Evolutionary conservation across 2,888 invertebrate genomes (phyloP), one percentile per base, ranked within the genome.

Genomic region (Salpingus planirostris): DNA sequence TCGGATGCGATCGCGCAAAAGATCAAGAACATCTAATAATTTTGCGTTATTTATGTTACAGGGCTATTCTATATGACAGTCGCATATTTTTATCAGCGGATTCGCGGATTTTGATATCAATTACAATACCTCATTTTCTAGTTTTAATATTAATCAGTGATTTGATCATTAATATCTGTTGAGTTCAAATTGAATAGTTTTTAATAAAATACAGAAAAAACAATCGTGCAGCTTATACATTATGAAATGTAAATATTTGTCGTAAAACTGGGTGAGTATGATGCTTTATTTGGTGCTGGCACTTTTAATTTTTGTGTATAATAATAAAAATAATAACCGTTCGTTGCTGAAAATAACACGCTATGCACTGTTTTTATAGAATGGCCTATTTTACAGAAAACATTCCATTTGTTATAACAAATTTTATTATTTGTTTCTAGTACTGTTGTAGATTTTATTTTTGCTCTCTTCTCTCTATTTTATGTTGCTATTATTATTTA

Each of bases 61-160:
- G 64, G 64, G 55, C 55, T 62, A 57, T 60, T 64, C 58, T 62
- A 58, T 59, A 45, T 57, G 42, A 30, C 59, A 23, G 33, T 55
- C 47, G 54, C 50, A 42, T 59, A 44, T 45, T 41, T 48, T 34
- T 40, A 27, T 36, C 35, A 31, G 12, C 28, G 39, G 31, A 34
- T 38, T 32, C 37, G 24, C 26, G 28, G 13, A 27, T 27, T 36
- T 29, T 34, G 26, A 29, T n/a, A n/a, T n/a, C n/a, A n/a, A n/a
- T n/a, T n/a, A n/a, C n/a, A n/a, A n/a, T n/a, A n/a, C n/a, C n/a
- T n/a, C n/a, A n/a, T n/a, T n/a, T n/a, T n/a, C n/a, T n/a, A n/a
- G n/a, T n/a, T n/a, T n/a, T n/a, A n/a, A n/a, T n/a, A n/a, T n/a
- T n/a, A n/a, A n/a, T n/a, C n/a, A n/a, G n/a, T n/a, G n/a, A n/a